Evolutionary conservation across 2,797 vertebrate species (phyloP), one percentile per base, ranked within the genome.

Genomic region (Dermochelys coriacea): DNA sequence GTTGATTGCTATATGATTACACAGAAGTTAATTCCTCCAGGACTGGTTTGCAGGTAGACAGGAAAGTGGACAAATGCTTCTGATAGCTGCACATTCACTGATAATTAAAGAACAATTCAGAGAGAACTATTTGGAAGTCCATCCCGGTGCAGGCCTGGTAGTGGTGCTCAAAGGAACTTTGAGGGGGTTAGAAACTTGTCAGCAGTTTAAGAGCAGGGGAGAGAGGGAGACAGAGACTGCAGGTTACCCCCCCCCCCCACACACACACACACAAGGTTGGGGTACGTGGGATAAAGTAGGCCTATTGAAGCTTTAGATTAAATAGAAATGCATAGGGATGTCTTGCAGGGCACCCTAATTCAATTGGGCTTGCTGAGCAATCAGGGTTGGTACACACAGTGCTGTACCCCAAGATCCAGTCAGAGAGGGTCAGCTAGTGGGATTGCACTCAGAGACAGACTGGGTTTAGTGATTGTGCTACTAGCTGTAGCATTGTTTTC

Each of bases 311-410:
- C 27, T 31, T 11, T 64, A 83, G 49, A 23, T 57, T 21, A n/a
- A 37, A 37, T 37, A 68, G 64, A 68, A 37, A 19, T 86, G 94
- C 94, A 86, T 68, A 95, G 87, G 94, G 91, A 93, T 93, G 86
- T 85, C 94, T 96, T 79, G 6, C 52, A 19, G 91, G 92, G 95
- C 86, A 85, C 82, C 85, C 86, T 71, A 81, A 61, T 96, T 96
- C 95, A 96, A 94, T 94, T 97, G 95, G 95, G 71, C 93, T 93
- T 97, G 96, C 93, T 92, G 93, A 95, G 61, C 92, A 97, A 95
- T 95, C 75, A 95, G 80, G 85, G 84, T 85, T 90, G 31, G 89
- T 91, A 91, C 59, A 91, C 91, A 57, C 93, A 94, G 49, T 85
- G 50, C 94, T 49, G 25, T 85, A 91, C 90, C 96, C 93, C 96